Evolutionary conservation across 2,888 invertebrate genomes (phyloP).

Genomic region (Boloria euphrosyne): DNA sequence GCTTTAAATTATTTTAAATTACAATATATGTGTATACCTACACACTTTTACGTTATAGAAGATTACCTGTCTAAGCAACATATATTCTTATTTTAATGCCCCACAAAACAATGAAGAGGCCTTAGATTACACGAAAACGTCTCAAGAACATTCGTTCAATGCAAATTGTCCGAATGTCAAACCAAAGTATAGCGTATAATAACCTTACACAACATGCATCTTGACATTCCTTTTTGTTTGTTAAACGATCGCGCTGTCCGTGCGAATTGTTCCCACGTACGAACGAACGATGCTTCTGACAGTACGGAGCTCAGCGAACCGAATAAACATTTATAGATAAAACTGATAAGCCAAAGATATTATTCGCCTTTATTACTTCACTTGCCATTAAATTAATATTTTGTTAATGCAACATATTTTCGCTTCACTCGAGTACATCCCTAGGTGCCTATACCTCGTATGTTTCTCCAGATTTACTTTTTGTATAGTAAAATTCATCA

Average conservation of each 20-base stretch:
- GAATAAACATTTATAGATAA: constrained; percentile 56
- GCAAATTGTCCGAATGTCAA: constrained; percentile 69
- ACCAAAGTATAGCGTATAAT: constrained; percentile 43
- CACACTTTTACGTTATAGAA: no score
- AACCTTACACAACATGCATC: constrained; percentile 71
- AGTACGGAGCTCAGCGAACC: constrained; percentile 57
- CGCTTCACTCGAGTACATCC: no score
- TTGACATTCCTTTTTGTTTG: constrained; percentile 79
- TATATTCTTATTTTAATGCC: constrained; percentile 36
- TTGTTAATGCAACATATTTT: no score
- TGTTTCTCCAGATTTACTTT: no score
- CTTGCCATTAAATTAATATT: neutral
- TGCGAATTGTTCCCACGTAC: constrained; percentile 72
- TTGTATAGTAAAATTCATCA: no score
- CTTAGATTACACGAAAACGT: constrained; percentile 49
- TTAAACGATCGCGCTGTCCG: constrained; percentile 63
- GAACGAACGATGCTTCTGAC: constrained; percentile 52
- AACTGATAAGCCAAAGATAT: constrained; percentile 40
- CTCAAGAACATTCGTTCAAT: constrained; percentile 63
- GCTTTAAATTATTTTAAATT: no score
- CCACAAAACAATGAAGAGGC: constrained; percentile 54
- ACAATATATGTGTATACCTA: no score
- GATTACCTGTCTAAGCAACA: neutral
- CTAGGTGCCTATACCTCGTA: no score
- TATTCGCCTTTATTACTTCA: constrained; percentile 16